Evolutionary conservation across 2,113 vertebrate genomes (phyloP).

Genomic region (Bungarus multicinctus): DNA sequence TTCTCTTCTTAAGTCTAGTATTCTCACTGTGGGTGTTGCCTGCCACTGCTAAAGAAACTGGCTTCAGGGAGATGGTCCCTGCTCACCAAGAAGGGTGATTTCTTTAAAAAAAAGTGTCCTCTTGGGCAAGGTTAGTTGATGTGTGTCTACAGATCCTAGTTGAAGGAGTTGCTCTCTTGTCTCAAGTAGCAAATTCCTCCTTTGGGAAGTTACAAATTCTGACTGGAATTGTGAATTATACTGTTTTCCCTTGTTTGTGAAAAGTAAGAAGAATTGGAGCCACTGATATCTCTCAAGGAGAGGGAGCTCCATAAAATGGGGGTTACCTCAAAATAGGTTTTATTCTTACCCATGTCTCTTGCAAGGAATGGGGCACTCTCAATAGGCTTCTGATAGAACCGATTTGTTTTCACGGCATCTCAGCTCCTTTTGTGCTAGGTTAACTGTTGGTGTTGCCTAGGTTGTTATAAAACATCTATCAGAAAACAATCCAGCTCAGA

Average conservation of each 20-base stretch:
- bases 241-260: not conserved
- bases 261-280: not conserved
- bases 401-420: not conserved
- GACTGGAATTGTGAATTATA: not conserved
- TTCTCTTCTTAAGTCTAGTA: not conserved
- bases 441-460: not conserved
- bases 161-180: not conserved
- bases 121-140: not conserved
- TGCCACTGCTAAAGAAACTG: not conserved
- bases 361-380: not conserved
- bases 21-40: not conserved
- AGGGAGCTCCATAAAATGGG: not conserved
- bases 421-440: not conserved
- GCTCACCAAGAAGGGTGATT: not conserved
- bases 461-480: not conserved
- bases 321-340: not conserved
- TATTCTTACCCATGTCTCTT: not conserved
- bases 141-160: not conserved
- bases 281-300: not conserved
- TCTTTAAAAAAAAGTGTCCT: not conserved
- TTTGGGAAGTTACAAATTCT: not conserved
- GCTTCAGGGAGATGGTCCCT: not conserved
- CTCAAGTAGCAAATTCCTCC: not conserved
- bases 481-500: not conserved
- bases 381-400: not conserved